Evolutionary conservation across 2,113 vertebrate species (phyloP).

Genomic region (Notothenia rossii): DNA sequence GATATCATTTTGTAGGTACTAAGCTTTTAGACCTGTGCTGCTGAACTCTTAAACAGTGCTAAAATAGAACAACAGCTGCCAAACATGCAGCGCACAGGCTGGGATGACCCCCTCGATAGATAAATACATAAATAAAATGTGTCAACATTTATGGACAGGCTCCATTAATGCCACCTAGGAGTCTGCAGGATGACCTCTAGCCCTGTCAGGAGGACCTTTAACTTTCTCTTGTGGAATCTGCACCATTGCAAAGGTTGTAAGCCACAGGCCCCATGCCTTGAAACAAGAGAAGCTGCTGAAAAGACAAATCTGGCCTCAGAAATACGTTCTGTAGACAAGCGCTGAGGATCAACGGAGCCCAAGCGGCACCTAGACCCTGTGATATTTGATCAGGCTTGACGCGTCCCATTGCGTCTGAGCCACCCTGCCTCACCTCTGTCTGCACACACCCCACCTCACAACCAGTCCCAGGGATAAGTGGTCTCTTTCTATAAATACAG

Average conservation of each 20-base stretch:
- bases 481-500: slow-evolving; percentile 76
- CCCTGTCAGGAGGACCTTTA: slow-evolving; percentile 65
- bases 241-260: slow-evolving; percentile 73
- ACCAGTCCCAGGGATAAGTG: slow-evolving; percentile 67
- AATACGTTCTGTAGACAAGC: slow-evolving; percentile 80
- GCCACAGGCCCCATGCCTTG: slow-evolving; percentile 70
- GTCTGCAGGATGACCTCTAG: slow-evolving; percentile 60
- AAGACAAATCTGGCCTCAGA: slow-evolving; percentile 83
- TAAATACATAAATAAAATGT: slow-evolving; percentile 70
- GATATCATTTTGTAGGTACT: slow-evolving; percentile 15
- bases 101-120: slow-evolving; percentile 32
- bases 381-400: slow-evolving; percentile 77
- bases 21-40: slow-evolving; percentile 25
- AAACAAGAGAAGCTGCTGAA: slow-evolving; percentile 83
- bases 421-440: slow-evolving; percentile 61
- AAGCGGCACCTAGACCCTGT: slow-evolving; percentile 66
- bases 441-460: slow-evolving; percentile 65
- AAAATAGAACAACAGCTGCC: slow-evolving; percentile 78
- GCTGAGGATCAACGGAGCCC: slow-evolving; percentile 73
- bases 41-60: slow-evolving; percentile 37
- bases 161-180: slow-evolving; percentile 69
- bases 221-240: slow-evolving; percentile 83
- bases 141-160: slow-evolving; percentile 45
- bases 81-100: slow-evolving; percentile 42
- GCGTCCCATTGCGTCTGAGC: slow-evolving; percentile 63